phyloP scores from a whole-genome alignment of 92 coral and sea anemone genomes.

The Phenganax subtilis region DNA sequence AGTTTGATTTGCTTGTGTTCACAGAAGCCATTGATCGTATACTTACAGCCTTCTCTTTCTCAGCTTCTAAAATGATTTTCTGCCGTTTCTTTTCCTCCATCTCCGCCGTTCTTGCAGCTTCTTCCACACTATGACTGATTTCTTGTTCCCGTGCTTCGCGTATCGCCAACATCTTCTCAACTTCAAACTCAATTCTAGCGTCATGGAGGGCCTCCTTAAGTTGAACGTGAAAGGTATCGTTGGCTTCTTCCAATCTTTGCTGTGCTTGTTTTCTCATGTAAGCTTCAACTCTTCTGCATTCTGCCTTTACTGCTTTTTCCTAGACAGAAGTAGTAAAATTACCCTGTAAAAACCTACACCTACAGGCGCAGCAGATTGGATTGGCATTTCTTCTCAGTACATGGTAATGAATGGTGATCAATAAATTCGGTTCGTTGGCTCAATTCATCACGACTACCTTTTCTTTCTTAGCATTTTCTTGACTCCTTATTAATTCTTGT shows the following conservation, averaged over 20 bases:
- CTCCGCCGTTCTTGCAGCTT: conserved; percentile 60
- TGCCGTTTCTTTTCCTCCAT: conserved; percentile 74
- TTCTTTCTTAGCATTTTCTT: conserved; percentile 78
- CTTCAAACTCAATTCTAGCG: conserved; percentile 68
- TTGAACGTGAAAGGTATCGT: conserved; percentile 71
- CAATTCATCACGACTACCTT: conserved; percentile 51
- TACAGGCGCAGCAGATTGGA: neutral
- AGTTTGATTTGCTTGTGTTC: no score
- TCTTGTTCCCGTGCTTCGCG: conserved; percentile 62
- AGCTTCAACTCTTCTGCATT: conserved; percentile 90
- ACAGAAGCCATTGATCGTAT: no score
- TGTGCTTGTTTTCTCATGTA: conserved; percentile 87
- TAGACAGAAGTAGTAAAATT: conserved; percentile 3
- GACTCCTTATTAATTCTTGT: conserved; percentile 65
- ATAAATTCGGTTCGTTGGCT: neutral
- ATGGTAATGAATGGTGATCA: neutral
- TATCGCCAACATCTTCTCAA: conserved; percentile 57
- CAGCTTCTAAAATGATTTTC: conserved; percentile 70
- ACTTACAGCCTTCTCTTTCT: conserved; percentile 83
- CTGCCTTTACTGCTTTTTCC: conserved; percentile 98
- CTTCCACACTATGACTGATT: conserved; percentile 45
- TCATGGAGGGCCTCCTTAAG: conserved; percentile 64
- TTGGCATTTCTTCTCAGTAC: neutral
- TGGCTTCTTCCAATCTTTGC: conserved; percentile 87
- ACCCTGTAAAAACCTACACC: neutral